Evolutionary conservation across 2,113 vertebrate species (phyloP).

Genomic region (Dipodomys ordii): DNA sequence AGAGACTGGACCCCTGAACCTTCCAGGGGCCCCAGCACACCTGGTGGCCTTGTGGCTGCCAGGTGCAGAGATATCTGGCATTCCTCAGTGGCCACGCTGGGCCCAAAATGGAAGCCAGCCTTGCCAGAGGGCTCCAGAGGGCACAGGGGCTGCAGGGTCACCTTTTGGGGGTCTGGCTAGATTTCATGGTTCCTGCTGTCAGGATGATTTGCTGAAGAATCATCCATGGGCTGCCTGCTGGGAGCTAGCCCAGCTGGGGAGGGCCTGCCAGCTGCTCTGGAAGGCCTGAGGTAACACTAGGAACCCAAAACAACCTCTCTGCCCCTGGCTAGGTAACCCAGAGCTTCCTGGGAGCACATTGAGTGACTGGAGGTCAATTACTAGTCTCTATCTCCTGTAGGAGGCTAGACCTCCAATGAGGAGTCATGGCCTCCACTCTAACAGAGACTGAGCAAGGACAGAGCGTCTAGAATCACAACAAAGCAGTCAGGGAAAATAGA

Average conservation of each 20-base stretch:
- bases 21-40: constrained; percentile 73
- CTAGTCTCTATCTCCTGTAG: constrained; percentile 40
- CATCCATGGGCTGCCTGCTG: constrained; percentile 91
- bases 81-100: constrained; percentile 89
- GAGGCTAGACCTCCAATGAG: constrained; percentile 40
- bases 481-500: not conserved
- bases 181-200: constrained; percentile 96
- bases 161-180: constrained; percentile 90
- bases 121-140: constrained; percentile 86
- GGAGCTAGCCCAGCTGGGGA: constrained; percentile 90
- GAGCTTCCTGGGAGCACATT: constrained; percentile 72
- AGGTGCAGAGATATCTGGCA: constrained; percentile 87
- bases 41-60: constrained; percentile 86
- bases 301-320: constrained; percentile 81
- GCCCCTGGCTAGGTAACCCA: constrained; percentile 22
- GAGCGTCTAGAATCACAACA: constrained; percentile 21
- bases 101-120: constrained; percentile 87
- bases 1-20: constrained; percentile 56
- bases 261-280: constrained; percentile 88
- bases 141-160: constrained; percentile 89
- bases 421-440: constrained; percentile 57
- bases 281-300: constrained; percentile 76
- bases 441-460: constrained; percentile 1
- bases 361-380: constrained; percentile 76
- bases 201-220: constrained; percentile 95